Percentiles rank a stretch among this genome's conserved stretches.
These are phyloP conservation scores for Planococcus citri DNA, from an alignment of 1,140 invertebrate species.

Conservation along the genomic window DNA sequence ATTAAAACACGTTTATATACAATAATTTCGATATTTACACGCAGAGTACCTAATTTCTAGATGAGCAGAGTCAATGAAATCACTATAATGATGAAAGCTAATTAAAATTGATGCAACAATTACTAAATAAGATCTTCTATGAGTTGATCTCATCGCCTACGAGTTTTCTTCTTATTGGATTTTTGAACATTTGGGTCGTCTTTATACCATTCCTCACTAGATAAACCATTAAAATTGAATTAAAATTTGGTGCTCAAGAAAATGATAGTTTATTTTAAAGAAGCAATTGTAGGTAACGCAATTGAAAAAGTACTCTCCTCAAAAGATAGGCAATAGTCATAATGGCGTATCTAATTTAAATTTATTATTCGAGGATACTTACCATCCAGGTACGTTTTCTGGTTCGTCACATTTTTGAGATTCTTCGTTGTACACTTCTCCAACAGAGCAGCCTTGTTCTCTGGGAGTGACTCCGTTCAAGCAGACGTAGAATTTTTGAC, in stretches of 20 bases:
- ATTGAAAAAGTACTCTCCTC: background rate
- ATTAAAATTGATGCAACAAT: background rate
- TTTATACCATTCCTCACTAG: conserved; percentile 76
- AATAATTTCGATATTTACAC: background rate
- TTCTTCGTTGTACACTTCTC: conserved; percentile 75
- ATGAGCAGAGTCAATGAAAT: background rate
- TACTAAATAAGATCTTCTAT: background rate
- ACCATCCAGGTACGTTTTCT: conserved; percentile 79
- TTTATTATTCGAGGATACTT: conserved; percentile 32
- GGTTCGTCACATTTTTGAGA: conserved; percentile 68
- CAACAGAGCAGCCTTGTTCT: conserved; percentile 68
- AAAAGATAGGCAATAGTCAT: background rate
- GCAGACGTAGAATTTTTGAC: conserved; percentile 81
- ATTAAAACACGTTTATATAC: background rate
- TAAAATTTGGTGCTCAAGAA: no score
- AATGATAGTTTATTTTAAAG: background rate
- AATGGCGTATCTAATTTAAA: background rate
- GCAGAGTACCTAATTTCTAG: background rate
- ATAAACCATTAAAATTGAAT: conserved; percentile 31
- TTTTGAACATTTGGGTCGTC: conserved; percentile 38
- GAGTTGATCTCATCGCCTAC: background rate
- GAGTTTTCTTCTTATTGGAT: conserved; percentile 21
- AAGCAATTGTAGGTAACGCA: background rate
- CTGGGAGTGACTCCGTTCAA: conserved; percentile 71
- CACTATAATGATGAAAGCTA: background rate